Base-by-base conservation (phyloP, 2,888 invertebrate species). In the Prosapia bicincta region DNA sequence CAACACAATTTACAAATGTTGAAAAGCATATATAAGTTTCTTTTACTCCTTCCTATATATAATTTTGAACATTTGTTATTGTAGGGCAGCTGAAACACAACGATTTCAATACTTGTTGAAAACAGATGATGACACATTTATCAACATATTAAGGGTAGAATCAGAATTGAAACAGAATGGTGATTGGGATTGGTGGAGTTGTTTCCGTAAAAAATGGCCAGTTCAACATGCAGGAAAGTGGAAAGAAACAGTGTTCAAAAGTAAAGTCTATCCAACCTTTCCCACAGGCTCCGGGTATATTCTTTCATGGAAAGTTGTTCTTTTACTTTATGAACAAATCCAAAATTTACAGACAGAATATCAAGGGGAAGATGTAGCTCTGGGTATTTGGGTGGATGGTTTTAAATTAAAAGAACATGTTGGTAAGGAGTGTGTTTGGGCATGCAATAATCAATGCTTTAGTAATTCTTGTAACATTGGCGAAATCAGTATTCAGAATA, bases 211-310 rank as follows among this genome's bases (percentile, higher is more conserved):
- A 1, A 75, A 78, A 9, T 81, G 81, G 80, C 80, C 81, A 0
- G 81, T 82, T 0, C 78, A 79, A 20, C 69, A 76, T 23, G 66
- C 76, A 7, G 82, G 82, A 6, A 82, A 82, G 69, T 82, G 82
- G 82, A 74, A 81, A 20, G 82, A 82, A 74, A 78, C 78, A 20
- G 25, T 66, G 9, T 80, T 80, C 20, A 70, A 74, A 10, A 76
- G 79, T 1, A 69, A 72, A 6, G 77, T 76, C 10, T 82, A 82
- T 72, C 82, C 82, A 20, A 80, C 80, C 3, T 82, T 82, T 69
- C 81, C 82, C 5, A 81, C 81, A 65, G 82, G 82, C 10, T 79
- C 81, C 13, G 82, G 81, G 0, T 82, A 82, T 76, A 78, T 82
- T 25, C 76, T 82, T 0, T 75, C 78, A 28, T 66, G 72, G 7